Evolutionary conservation across 2,113 vertebrate species (phyloP).

Genomic region (Notarius quadriscutis): DNA sequence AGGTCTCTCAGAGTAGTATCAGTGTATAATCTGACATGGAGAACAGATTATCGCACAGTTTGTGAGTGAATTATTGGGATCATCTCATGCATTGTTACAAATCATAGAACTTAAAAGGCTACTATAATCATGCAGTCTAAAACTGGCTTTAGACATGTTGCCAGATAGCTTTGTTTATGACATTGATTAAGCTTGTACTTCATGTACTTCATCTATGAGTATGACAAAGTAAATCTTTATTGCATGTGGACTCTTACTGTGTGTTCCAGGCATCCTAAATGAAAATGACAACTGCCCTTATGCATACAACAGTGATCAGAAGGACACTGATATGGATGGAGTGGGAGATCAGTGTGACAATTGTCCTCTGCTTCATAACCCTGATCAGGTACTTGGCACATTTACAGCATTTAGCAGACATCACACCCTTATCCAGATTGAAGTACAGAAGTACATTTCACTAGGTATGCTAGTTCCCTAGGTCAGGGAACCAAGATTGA

Average conservation of each 20-base stretch:
- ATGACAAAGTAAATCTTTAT: background rate
- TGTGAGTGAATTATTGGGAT: background rate
- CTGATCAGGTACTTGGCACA: slow-evolving; percentile 74
- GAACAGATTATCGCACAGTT: background rate
- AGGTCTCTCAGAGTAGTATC: background rate
- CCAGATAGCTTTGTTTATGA: background rate
- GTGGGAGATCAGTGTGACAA: slow-evolving; percentile 98
- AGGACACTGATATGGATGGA: slow-evolving; percentile 90
- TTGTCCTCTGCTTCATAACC: slow-evolving; percentile 91
- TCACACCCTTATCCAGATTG: background rate
- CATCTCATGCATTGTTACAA: background rate
- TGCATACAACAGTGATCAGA: slow-evolving; percentile 93
- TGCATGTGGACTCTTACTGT: background rate
- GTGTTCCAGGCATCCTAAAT: slow-evolving; percentile 84
- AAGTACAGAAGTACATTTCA: background rate
- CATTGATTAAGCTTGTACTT: background rate
- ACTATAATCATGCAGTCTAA: background rate
- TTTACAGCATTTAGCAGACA: no score
- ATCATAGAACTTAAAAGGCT: background rate
- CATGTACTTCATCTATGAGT: background rate
- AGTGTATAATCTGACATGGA: background rate
- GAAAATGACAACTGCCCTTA: slow-evolving; percentile 94
- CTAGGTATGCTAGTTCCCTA: background rate
- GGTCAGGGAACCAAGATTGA: background rate
- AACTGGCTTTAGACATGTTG: background rate